phyloP scores from a whole-genome alignment of 2,797 vertebrate genomes.

The Selene dorsalis region DNA sequence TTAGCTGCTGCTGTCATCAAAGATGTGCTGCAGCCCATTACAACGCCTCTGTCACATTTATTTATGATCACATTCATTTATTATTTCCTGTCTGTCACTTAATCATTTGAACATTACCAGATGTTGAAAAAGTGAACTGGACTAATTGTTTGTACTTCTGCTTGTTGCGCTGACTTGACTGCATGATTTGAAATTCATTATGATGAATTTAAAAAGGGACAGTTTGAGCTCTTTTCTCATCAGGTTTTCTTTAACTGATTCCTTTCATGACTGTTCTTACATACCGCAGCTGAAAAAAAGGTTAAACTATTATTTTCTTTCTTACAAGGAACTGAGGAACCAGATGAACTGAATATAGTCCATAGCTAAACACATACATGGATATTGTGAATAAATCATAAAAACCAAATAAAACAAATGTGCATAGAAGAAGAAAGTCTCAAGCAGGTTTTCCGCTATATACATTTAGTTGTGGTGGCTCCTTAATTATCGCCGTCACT shows the following conservation, averaged over 20 bases:
- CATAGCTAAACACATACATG: conserved; percentile 13
- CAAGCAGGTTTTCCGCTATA: no score
- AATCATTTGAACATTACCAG: conserved; percentile 8
- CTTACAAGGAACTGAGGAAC: not conserved
- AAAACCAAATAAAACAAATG: not conserved
- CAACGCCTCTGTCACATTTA: conserved; percentile 19
- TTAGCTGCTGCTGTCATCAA: conserved; percentile 36
- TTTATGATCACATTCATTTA: conserved; percentile 19
- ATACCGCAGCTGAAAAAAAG: not conserved
- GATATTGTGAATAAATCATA: not conserved
- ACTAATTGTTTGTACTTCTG: conserved; percentile 15
- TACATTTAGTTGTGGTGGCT: no score
- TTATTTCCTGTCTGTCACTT: conserved; percentile 24
- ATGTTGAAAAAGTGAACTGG: conserved; percentile 29
- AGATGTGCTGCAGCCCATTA: conserved; percentile 19
- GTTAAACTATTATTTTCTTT: not conserved
- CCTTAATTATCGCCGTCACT: no score
- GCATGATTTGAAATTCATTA: conserved; percentile 3
- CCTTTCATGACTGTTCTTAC: not conserved
- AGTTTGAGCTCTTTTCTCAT: not conserved
- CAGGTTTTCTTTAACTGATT: not conserved
- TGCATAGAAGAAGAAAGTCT: conserved; percentile 9
- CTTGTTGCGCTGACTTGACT: conserved; percentile 6
- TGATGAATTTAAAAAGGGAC: not conserved
- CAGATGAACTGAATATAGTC: not conserved